Evolutionary conservation across 35 echinoderm and acorn worm genomes (phyloP), one percentile per base, ranked within the genome.

Genomic region (Stichopus chloronotus): DNA sequence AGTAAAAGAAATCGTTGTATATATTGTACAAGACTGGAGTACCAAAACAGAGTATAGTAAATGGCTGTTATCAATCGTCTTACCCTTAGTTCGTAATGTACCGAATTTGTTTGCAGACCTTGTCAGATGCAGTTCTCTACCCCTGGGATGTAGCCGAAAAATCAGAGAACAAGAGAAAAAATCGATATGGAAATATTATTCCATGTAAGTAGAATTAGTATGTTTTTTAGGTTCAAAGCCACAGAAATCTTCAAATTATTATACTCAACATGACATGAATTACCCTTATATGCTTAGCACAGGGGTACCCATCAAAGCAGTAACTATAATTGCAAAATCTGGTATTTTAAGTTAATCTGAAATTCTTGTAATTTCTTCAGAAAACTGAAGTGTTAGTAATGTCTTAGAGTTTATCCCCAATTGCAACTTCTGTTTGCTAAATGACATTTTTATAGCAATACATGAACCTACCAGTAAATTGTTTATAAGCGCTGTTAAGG

Each of bases 151-250:
- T 95, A 69, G 96, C 96, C 22, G 61, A 87, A 30, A 91, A 95
- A 83, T 82, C 94, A 22, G 92, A 95, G 30, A 92, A 95, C 82
- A 95, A 95, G 53, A 87, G 86, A 14, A 95, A 95, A 77, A 97
- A 97, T 61, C 87, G 96, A 24, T 97, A 95, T 76, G 94, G 94
- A 57, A 97, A 97, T 76, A 97, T 97, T 59, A 92, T 97, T 24
- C 77, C 96, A 92, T 97, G 96, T 97, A 88, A 92, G 96, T 97
- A 58, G 56, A 43, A 43, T 43, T 43, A 43, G 0, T n/a, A 2
- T 24, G 23, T 25, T 43, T 78, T 23, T 25, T 43, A 24, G 0
- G 23, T 9, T 25, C 16, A 6, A 8, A 17, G 52, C 16, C 20
- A 11, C 52, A 25, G 6, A 25, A 7, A 21, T 78, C 0, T 23